phyloP scores from a whole-genome alignment of 2,113 vertebrate genomes.

The Prietella phreatophila region DNA sequence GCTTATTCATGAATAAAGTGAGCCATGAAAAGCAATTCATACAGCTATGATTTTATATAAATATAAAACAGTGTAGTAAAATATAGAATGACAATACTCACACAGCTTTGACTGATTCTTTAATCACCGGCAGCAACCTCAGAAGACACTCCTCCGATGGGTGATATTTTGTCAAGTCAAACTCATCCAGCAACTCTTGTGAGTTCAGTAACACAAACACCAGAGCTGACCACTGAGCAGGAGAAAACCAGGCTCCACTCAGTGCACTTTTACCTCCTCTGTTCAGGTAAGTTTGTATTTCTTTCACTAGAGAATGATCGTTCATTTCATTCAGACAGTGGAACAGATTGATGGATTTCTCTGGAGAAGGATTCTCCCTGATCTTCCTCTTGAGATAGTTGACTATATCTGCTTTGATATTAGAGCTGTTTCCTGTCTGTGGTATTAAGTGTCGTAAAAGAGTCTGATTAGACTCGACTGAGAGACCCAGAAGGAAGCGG shows the following conservation, averaged over 20 bases:
- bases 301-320: not conserved
- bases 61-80: not conserved
- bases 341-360: not conserved
- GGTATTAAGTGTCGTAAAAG: not conserved
- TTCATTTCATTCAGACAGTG: not conserved
- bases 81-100: not conserved
- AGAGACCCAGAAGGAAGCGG: slow-evolving; percentile 2
- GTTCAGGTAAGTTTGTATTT: not conserved
- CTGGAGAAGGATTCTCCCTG: not conserved
- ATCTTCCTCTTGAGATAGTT: not conserved
- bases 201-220: not conserved
- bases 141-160: not conserved
- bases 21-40: not conserved
- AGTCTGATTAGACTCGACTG: not conserved
- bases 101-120: not conserved
- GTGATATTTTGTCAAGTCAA: not conserved
- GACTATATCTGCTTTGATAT: not conserved
- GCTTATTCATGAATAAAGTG: too few species aligned
- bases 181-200: not conserved
- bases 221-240: slow-evolving; percentile 10
- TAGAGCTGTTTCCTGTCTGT: not conserved
- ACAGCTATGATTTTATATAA: not conserved
- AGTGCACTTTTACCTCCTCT: not conserved
- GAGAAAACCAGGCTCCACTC: not conserved
- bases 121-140: not conserved